Percentiles rank a stretch among this genome's conserved stretches.
phyloP scores from a whole-genome alignment of 2,797 vertebrate genomes.

The Eidolon dupreanum region DNA sequence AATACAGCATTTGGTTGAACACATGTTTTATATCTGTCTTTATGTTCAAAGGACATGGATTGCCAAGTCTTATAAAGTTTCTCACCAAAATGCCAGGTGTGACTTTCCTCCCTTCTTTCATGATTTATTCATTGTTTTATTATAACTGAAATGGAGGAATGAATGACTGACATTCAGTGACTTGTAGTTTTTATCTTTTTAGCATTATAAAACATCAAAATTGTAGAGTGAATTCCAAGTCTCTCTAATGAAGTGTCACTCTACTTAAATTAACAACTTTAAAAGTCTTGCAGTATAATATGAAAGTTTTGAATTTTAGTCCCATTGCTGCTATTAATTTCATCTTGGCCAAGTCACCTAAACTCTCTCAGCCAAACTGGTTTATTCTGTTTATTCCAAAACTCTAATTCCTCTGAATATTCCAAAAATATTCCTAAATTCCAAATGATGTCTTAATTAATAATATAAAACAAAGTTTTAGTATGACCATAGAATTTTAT shows the following conservation, averaged over 20 bases:
- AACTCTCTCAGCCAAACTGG: not conserved
- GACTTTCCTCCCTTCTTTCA: slow-evolving; percentile 33
- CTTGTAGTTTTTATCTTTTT: slow-evolving; percentile 32
- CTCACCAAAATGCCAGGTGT: not conserved
- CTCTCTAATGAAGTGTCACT: not conserved
- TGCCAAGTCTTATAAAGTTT: slow-evolving; percentile 39
- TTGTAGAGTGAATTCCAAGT: not conserved
- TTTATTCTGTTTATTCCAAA: slow-evolving; percentile 23
- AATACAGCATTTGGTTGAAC: slow-evolving; percentile 42
- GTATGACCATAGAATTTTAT: not conserved
- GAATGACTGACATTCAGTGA: not conserved
- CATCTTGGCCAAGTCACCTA: not conserved
- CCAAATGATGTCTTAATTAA: slow-evolving; percentile 14
- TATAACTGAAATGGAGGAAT: slow-evolving; percentile 35
- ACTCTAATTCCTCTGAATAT: slow-evolving; percentile 28
- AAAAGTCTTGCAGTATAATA: not conserved
- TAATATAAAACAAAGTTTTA: slow-evolving; percentile 38
- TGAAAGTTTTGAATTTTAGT: slow-evolving; percentile 39
- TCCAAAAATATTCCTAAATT: slow-evolving; percentile 25
- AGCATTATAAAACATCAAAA: not conserved
- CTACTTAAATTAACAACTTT: slow-evolving; percentile 1
- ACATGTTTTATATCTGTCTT: slow-evolving; percentile 23
- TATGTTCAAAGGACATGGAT: slow-evolving; percentile 7
- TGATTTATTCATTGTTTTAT: slow-evolving; percentile 49
- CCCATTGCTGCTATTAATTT: not conserved